phyloP scores from a whole-genome alignment of 2,113 vertebrate species.

The Antechinus stuartii region DNA sequence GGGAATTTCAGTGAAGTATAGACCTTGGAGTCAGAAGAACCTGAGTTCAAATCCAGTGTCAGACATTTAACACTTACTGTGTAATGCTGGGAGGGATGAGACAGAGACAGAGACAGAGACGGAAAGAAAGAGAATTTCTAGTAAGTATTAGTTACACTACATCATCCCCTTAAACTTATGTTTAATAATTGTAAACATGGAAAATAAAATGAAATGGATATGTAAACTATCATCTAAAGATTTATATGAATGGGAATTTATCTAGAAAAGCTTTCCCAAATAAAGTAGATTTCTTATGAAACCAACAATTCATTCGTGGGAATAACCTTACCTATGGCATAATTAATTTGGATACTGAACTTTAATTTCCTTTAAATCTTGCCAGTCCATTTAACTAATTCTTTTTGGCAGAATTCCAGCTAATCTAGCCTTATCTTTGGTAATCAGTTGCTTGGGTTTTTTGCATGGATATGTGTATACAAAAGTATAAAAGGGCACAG shows the following conservation, averaged over 20 bases:
- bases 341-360: constrained; percentile 21
- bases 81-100: too few relatives aligned
- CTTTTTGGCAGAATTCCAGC: constrained; percentile 31
- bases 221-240: constrained; percentile 30
- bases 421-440: constrained; percentile 30
- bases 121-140: not conserved
- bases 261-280: not conserved
- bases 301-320: constrained; percentile 9
- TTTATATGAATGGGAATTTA: constrained; percentile 28
- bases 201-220: constrained; percentile 27
- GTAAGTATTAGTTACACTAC: not conserved
- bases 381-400: constrained; percentile 33
- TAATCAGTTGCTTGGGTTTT: constrained; percentile 26
- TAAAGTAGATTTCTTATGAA: constrained; percentile 24
- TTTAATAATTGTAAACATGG: not conserved
- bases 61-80: too few relatives aligned
- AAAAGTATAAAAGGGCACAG: constrained; percentile 29
- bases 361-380: constrained; percentile 53
- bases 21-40: too few relatives aligned
- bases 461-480: constrained; percentile 31
- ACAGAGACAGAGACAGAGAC: too few relatives aligned
- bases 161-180: not conserved
- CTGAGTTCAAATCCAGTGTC: too few relatives aligned
- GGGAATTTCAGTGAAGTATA: not conserved
- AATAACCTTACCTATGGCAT: not conserved